phyloP scores from a whole-genome alignment of 2,888 invertebrate species.

The Harpalus rubripes region DNA sequence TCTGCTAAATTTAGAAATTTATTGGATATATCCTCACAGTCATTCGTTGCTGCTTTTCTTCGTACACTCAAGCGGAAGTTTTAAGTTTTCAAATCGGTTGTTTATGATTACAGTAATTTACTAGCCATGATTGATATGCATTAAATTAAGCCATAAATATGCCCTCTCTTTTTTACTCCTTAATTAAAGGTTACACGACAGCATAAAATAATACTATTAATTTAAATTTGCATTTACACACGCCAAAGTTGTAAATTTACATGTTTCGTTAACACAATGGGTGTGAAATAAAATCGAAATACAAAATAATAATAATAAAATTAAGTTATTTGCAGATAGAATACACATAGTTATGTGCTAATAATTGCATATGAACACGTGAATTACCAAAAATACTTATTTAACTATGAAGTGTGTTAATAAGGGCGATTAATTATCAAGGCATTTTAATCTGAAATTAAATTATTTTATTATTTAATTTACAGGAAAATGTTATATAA shows the following conservation, averaged over 20 bases:
- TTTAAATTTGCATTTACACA: not conserved
- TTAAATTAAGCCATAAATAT: slow-evolving; percentile 7
- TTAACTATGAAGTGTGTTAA: no score
- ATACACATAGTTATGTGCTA: no score
- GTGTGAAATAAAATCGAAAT: no score
- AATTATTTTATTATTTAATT: no score
- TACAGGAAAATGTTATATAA: no score
- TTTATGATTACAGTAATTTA: slow-evolving; percentile 27
- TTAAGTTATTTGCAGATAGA: no score
- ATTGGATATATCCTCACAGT: slow-evolving; percentile 53
- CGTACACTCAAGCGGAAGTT: slow-evolving; percentile 21
- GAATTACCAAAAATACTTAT: no score
- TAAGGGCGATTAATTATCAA: no score
- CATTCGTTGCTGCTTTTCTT: slow-evolving; percentile 23
- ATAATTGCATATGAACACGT: no score
- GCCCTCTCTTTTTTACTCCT: not conserved
- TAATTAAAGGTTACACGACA: not conserved
- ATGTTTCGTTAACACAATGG: no score
- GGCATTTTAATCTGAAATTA: no score
- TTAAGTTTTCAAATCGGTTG: slow-evolving; percentile 29
- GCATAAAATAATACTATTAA: not conserved
- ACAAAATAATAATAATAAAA: no score
- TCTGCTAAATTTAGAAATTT: slow-evolving; percentile 61
- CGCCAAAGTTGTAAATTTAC: not conserved
- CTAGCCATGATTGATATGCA: slow-evolving; percentile 12